phyloP scores from a whole-genome alignment of 2,113 vertebrate genomes.

The Sander lucioperca region DNA sequence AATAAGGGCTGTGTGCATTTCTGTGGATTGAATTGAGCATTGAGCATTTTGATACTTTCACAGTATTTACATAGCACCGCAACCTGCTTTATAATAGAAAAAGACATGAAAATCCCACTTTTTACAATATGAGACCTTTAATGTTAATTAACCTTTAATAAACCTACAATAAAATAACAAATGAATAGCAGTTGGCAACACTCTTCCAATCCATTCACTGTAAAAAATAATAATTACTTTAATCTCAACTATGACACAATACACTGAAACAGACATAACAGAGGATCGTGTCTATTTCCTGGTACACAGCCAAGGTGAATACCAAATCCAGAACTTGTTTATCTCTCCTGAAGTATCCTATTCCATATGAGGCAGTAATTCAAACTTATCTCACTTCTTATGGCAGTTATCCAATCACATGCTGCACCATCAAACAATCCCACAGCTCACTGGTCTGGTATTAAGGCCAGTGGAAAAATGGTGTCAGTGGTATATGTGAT shows the following conservation, averaged over 20 bases:
- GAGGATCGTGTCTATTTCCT: conserved; percentile 17
- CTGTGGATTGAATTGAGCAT: too few species aligned
- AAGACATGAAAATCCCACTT: too few species aligned
- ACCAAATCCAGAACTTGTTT: conserved; percentile 29
- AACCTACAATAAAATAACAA: not conserved
- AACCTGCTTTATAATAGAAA: too few species aligned
- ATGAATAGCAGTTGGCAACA: conserved; percentile 10
- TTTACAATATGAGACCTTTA: not conserved
- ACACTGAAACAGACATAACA: not conserved
- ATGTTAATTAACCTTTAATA: not conserved
- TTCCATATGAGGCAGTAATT: conserved; percentile 42
- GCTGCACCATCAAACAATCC: conserved; percentile 5
- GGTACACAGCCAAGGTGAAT: conserved; percentile 24
- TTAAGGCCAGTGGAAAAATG: conserved; percentile 55
- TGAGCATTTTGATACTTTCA: too few species aligned
- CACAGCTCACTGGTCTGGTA: conserved; percentile 25
- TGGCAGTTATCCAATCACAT: conserved; percentile 25
- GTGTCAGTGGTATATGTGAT: conserved; percentile 37
- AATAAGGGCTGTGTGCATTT: too few species aligned
- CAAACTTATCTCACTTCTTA: conserved; percentile 46
- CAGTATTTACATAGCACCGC: too few species aligned
- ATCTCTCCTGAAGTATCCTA: conserved; percentile 31
- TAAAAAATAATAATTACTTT: not conserved
- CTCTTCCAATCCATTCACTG: not conserved
- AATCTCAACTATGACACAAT: conserved; percentile 6